phyloP scores from a whole-genome alignment of 2,113 vertebrate species.

The Phrynosoma blainvillii region DNA sequence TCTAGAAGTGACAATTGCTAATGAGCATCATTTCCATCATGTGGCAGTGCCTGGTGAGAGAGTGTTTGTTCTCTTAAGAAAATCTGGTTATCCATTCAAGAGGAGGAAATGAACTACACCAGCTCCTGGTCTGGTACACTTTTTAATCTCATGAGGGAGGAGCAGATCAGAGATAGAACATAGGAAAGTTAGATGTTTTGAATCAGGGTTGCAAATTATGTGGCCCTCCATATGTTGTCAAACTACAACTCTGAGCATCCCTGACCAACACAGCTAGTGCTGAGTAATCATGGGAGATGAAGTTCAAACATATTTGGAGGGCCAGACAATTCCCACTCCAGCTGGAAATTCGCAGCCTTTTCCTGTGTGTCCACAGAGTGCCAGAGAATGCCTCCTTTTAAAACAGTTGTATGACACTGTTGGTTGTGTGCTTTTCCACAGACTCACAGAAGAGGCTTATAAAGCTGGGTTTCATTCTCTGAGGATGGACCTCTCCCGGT shows the following conservation, averaged over 20 bases:
- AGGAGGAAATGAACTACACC: not conserved
- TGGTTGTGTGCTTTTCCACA: not conserved
- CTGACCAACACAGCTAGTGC: too few species aligned
- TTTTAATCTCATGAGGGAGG: too few species aligned
- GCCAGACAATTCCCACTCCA: too few species aligned
- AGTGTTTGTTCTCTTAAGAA: too few species aligned
- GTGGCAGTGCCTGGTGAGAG: not conserved
- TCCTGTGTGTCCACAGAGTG: not conserved
- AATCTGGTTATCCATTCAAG: not conserved
- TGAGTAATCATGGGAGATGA: too few species aligned
- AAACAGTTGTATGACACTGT: not conserved
- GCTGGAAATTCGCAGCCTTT: not conserved
- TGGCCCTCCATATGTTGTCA: too few species aligned
- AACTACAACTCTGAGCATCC: too few species aligned
- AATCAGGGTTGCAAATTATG: too few species aligned
- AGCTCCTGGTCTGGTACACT: too few species aligned
- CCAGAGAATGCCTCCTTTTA: not conserved
- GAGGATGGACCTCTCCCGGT: not conserved
- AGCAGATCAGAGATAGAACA: not conserved
- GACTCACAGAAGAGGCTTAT: not conserved
- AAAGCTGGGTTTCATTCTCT: not conserved
- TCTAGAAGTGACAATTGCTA: not conserved
- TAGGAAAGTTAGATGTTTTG: not conserved
- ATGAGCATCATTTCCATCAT: not conserved
- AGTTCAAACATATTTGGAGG: too few species aligned